Evolutionary conservation across 2,113 vertebrate genomes (phyloP).

Genomic region (Heterocephalus glaber): DNA sequence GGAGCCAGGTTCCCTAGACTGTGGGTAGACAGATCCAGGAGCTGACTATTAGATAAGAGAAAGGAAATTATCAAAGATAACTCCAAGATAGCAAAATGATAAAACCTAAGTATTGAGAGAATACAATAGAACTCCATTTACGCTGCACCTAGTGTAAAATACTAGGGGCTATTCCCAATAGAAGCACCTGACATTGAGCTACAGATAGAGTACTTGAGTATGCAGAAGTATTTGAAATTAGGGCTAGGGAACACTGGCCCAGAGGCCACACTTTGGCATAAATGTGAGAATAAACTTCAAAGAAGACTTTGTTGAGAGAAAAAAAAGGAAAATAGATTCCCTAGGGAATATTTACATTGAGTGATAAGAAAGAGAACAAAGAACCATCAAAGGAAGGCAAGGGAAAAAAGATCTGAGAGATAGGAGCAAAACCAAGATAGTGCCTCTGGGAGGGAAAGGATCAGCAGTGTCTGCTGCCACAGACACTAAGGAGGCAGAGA

Average conservation of each 20-base stretch:
- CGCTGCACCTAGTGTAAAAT: neutral
- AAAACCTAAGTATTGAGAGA: neutral
- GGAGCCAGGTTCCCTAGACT: neutral
- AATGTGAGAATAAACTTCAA: constrained; percentile 40
- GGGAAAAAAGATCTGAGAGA: neutral
- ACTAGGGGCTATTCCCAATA: neutral
- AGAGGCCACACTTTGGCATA: neutral
- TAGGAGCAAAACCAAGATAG: neutral
- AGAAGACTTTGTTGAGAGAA: neutral
- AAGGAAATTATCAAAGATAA: neutral
- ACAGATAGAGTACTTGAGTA: neutral
- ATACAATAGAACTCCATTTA: neutral
- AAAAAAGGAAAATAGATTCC: constrained; percentile 35
- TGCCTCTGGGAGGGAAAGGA: neutral
- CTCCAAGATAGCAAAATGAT: neutral
- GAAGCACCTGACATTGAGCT: neutral
- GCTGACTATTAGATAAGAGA: neutral
- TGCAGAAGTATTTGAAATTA: constrained; percentile 30
- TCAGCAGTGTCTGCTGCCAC: no score
- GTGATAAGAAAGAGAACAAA: constrained; percentile 49
- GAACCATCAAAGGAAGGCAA: neutral
- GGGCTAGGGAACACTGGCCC: neutral
- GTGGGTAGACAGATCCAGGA: neutral
- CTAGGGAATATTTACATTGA: constrained; percentile 37
- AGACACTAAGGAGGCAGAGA: neutral